These are phyloP conservation scores for Podarcis siculus DNA, from an alignment of 2,797 vertebrate species.

Conservation along the genomic window DNA sequence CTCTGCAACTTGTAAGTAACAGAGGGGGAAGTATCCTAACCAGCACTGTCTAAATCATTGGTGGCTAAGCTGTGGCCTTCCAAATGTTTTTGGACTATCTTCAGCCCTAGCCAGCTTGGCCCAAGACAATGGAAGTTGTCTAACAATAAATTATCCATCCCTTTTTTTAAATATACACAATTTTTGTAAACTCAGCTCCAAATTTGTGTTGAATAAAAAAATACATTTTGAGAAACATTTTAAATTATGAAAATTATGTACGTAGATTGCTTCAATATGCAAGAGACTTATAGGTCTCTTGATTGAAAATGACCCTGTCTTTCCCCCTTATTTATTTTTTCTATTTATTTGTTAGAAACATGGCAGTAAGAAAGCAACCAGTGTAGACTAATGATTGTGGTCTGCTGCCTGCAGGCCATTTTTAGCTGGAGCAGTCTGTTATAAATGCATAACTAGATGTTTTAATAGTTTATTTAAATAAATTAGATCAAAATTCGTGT, in stretches of 20 bases:
- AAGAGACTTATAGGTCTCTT: constrained; percentile 64
- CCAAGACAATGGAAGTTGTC: no score
- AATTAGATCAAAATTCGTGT: constrained; percentile 39
- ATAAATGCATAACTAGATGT: neutral
- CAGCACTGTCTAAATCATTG: neutral
- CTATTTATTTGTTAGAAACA: constrained; percentile 76
- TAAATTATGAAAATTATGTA: constrained; percentile 74
- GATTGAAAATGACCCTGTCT: constrained; percentile 49
- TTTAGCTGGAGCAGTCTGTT: neutral
- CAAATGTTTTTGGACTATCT: no score
- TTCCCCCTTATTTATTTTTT: constrained; percentile 76
- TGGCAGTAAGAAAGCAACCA: constrained; percentile 49
- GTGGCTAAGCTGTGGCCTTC: no score
- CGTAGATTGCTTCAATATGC: constrained; percentile 65
- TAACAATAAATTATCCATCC: no score
- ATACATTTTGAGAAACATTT: constrained; percentile 70
- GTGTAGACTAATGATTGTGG: constrained; percentile 18
- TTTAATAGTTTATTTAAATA: constrained; percentile 9
- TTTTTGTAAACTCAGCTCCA: constrained; percentile 67
- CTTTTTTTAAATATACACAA: neutral
- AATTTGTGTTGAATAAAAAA: constrained; percentile 70
- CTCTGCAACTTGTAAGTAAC: constrained; percentile 59
- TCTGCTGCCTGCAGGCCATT: neutral
- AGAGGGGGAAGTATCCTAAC: neutral
- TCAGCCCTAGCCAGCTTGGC: no score